phyloP scores from a whole-genome alignment of 2,797 vertebrate genomes.

The Falco naumanni region DNA sequence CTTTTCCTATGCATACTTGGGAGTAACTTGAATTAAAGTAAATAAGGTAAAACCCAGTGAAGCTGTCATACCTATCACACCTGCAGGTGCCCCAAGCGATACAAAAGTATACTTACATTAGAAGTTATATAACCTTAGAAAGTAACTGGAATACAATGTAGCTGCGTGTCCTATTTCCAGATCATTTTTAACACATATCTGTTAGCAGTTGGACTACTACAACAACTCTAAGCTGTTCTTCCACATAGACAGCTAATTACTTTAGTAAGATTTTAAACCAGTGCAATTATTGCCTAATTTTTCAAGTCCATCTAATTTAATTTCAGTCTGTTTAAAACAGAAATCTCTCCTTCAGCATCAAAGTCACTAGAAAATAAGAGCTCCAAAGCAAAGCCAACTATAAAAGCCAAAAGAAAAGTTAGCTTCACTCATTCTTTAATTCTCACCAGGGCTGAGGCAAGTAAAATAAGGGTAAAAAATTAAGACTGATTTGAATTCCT shows the following conservation, averaged over 20 bases:
- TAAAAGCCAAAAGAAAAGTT: not conserved
- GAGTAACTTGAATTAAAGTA: not conserved
- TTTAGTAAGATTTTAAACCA: not conserved
- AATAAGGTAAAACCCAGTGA: not conserved
- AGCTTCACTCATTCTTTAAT: not conserved
- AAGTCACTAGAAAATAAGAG: not conserved
- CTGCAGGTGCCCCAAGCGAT: accelerated
- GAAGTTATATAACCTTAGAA: not conserved
- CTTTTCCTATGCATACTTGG: not conserved
- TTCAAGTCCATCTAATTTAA: not conserved
- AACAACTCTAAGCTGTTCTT: not conserved
- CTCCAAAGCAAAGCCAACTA: not conserved
- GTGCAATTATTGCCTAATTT: not conserved
- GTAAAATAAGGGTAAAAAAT: not conserved
- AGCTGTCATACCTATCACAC: not conserved
- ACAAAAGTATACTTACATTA: not conserved
- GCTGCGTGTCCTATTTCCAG: not conserved
- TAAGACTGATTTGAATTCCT: not conserved
- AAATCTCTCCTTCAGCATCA: not conserved
- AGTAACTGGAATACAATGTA: not conserved
- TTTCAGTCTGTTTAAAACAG: not conserved
- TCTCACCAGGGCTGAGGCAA: not conserved
- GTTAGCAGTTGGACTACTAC: not conserved
- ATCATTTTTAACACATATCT: not conserved
- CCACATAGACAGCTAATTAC: not conserved